Evolutionary conservation across 2,797 vertebrate species (phyloP).

Genomic region (Delichon dasypus): DNA sequence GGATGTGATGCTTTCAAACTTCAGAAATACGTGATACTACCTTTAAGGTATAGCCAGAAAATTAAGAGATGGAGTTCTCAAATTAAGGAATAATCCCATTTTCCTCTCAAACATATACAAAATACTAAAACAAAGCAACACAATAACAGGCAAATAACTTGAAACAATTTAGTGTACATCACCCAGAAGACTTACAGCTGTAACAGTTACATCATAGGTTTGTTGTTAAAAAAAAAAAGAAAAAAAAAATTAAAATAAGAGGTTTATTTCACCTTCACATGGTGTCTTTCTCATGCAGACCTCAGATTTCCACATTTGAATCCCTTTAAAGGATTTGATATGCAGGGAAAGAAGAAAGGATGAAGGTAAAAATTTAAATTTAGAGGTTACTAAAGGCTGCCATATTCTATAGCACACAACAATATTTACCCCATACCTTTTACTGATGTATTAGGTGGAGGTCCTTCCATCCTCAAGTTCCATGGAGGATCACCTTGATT

Average conservation of each 20-base stretch:
- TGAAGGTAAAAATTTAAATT: conserved; percentile 74
- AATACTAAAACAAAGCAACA: neutral
- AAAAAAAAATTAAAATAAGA: conserved; percentile 75
- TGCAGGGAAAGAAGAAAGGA: conserved; percentile 82
- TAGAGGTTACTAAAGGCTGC: conserved; percentile 48
- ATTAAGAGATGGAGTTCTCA: neutral
- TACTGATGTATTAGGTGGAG: conserved; percentile 96
- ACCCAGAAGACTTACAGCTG: conserved; percentile 7
- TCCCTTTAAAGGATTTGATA: conserved; percentile 85
- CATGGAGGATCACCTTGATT: conserved; percentile 96
- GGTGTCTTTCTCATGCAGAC: conserved; percentile 83
- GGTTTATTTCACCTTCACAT: conserved; percentile 82
- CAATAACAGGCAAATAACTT: neutral
- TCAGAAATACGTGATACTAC: neutral
- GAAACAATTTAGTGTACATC: neutral
- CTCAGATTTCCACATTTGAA: conserved; percentile 84
- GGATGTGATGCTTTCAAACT: neutral
- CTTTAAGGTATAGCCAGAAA: neutral
- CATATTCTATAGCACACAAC: conserved; percentile 28
- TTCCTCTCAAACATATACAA: neutral
- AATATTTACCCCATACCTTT: conserved; percentile 85
- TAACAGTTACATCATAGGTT: conserved; percentile 37
- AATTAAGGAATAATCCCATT: neutral
- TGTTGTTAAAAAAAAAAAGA: conserved; percentile 58
- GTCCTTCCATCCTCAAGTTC: conserved; percentile 95